A percentile compares a stretch with the other conserved stretches of the same genome.
Conservation (phyloP, 2,797 vertebrate genomes). For the Octomys mimax region DNA sequence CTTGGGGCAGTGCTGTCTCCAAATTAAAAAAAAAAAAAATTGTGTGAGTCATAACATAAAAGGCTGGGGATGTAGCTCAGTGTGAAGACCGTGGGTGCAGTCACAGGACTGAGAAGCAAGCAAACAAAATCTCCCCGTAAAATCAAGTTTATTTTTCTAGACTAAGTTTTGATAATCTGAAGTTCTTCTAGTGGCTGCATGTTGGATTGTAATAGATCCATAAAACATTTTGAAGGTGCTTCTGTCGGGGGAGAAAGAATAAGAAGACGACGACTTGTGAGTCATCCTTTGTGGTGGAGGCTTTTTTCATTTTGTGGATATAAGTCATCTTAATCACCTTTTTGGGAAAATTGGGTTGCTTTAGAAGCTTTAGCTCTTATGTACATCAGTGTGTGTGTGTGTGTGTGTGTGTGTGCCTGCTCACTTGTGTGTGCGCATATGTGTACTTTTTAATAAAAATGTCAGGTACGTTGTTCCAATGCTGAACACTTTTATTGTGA, state of each 20-base stretch:
- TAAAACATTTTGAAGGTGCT: not conserved
- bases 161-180: slow-evolving; percentile 29
- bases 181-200: not conserved
- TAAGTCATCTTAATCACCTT: slow-evolving; percentile 5
- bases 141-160: not conserved
- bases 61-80: not conserved
- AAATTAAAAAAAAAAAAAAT: not conserved
- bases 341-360: not conserved
- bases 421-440: no score
- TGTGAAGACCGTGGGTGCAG: not conserved
- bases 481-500: slow-evolving; percentile 44
- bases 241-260: not conserved
- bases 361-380: not conserved
- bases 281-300: not conserved
- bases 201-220: not conserved
- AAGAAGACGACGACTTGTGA: not conserved
- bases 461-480: not conserved
- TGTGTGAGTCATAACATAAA: not conserved
- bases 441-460: not conserved
- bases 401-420: not conserved
- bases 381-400: not conserved
- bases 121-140: not conserved
- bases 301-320: not conserved
- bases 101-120: not conserved
- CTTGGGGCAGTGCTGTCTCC: no score